Evolutionary conservation across 1,140 invertebrate genomes (phyloP).

Genomic region (Ceratitis capitata): DNA sequence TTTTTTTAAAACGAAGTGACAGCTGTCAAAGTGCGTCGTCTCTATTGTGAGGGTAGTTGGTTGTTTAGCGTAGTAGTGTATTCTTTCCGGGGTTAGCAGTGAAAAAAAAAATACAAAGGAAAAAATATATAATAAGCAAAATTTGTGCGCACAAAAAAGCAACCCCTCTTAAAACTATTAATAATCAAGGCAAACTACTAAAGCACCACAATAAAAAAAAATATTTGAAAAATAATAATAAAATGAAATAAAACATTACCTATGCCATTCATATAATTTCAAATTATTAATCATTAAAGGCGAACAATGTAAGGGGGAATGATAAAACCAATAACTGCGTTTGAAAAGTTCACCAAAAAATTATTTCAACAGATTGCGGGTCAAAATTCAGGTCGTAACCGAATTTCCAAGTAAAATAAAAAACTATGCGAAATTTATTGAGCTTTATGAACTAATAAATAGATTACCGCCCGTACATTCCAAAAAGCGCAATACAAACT

Average conservation of each 20-base stretch:
- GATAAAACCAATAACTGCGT: not conserved
- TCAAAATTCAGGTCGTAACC: no score
- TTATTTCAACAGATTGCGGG: not conserved
- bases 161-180: not conserved
- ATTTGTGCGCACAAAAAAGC: no score
- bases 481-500: no score
- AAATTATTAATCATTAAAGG: not conserved
- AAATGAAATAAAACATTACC: not conserved
- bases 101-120: not conserved
- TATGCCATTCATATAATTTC: not conserved
- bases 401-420: no score
- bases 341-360: not conserved
- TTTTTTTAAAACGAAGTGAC: slow-evolving; percentile 16
- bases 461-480: no score
- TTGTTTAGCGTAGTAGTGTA: no score
- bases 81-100: not conserved
- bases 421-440: no score
- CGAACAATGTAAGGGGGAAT: not conserved
- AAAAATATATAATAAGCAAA: no score
- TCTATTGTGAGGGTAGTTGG: not conserved
- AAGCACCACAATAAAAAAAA: not conserved
- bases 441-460: no score
- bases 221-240: not conserved
- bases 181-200: not conserved
- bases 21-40: slow-evolving; percentile 29